Evolutionary conservation across 92 coral and sea anemone species (phyloP), one percentile per base, ranked within the genome.

Genomic region (Paramuricea clavata): DNA sequence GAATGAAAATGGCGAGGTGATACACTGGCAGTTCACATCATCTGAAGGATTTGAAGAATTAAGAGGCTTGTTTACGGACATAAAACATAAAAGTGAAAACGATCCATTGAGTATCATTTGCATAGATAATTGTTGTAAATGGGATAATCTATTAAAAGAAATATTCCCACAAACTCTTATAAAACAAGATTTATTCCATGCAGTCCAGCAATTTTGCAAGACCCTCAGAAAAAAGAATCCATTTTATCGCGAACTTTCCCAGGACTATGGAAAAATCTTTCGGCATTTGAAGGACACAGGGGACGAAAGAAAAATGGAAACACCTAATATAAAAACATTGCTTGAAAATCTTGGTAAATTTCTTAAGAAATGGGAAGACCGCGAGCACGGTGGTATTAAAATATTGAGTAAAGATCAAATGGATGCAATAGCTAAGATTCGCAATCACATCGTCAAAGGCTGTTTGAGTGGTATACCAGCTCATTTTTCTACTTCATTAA

Each of bases 391-490:
- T 23, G 56, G 78, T 1, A 22, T 1, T 1, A 72, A 72, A 72
- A 39, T 72, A 22, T 27, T 67, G 6, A 67, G 10, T 5, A 67
- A 67, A 5, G 74, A 67, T 2, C 74, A 26, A 4, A 2, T 67
- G 35, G n/a, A 30, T 10, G 74, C 6, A n/a, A 67, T 67, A 21
- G 17, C 4, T 5, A 83, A 83, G 22, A 72, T 83, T 26, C 76
- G 78, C 32, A 23, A 11, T 12, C 88, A 83, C 60, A 83, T 83
- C 5, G 12, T 57, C 12, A 61, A 81, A 32, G 77, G 85, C 16
- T 81, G 85, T 72, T 30, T 81, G 52, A 62, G 76, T 10, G 31
- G 54, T 70, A 81, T 81, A 6, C 85, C 85, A 60, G 54, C 50
- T 6, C 59, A 56, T 21, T 82, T 50, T 75, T 68, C 65, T 16